These are phyloP conservation scores for Thaumatotibia leucotreta DNA, from an alignment of 1,140 invertebrate species.

Conservation along the genomic window DNA sequence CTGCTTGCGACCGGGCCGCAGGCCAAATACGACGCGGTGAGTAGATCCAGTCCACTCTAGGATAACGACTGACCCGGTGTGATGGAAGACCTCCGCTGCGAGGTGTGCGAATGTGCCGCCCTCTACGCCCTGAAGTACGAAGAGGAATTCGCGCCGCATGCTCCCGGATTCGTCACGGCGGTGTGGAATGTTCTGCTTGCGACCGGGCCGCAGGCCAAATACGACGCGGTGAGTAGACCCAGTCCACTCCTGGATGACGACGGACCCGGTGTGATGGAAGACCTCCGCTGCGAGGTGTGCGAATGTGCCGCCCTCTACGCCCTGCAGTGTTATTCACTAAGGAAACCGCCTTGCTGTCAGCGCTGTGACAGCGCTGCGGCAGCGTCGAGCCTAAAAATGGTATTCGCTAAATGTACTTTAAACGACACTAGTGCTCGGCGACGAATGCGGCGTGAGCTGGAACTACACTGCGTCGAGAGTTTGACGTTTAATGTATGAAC, in stretches of 20 bases:
- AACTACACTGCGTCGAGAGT: no score
- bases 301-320: constrained; percentile 97
- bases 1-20: constrained; percentile 89
- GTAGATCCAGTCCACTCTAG: constrained; percentile 36
- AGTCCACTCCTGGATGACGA: constrained; percentile 80
- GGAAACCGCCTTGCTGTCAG: no score
- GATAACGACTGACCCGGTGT: constrained; percentile 93
- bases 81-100: constrained; percentile 93
- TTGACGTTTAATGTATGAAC: no score
- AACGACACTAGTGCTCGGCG: no score
- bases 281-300: constrained; percentile 96
- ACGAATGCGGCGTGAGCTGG: no score
- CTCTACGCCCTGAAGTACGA: constrained; percentile 98
- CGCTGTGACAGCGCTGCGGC: no score
- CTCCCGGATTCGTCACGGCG: constrained; percentile 93
- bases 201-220: constrained; percentile 91
- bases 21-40: constrained; percentile 93
- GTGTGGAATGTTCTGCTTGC: constrained; percentile 94
- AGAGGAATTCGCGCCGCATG: constrained; percentile 94
- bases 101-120: constrained; percentile 96
- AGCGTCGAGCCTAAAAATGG: no score
- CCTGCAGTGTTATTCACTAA: no score
- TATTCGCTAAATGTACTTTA: no score
- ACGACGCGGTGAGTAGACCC: constrained; percentile 84
- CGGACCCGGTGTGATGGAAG: constrained; percentile 93